phyloP scores from a whole-genome alignment of 2,888 invertebrate genomes.

The Psococerastis gibbosa region DNA sequence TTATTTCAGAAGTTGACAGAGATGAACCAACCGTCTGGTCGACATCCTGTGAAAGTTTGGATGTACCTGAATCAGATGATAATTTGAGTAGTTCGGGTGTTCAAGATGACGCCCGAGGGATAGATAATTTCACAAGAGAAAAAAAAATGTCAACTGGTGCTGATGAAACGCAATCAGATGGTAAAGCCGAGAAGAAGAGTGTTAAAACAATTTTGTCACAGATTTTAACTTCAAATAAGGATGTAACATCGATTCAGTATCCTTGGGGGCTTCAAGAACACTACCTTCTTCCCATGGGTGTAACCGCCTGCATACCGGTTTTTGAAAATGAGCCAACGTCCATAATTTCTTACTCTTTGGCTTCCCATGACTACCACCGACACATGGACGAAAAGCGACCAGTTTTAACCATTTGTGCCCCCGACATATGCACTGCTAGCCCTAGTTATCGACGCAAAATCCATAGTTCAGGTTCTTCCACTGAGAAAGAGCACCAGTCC shows the following conservation, averaged over 20 bases:
- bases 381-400: slow-evolving; percentile 29
- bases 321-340: slow-evolving; percentile 67
- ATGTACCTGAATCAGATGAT: slow-evolving; percentile 21
- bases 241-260: slow-evolving; percentile 20
- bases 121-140: slow-evolving; percentile 23
- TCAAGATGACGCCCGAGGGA: slow-evolving; percentile 18
- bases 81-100: slow-evolving; percentile 19
- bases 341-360: slow-evolving; percentile 65
- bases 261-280: slow-evolving; percentile 50
- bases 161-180: slow-evolving; percentile 2
- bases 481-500: slow-evolving; percentile 9
- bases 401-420: neutral
- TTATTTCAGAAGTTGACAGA: neutral
- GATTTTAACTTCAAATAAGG: slow-evolving; percentile 33
- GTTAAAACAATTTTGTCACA: slow-evolving; percentile 49
- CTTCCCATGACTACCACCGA: slow-evolving; percentile 48
- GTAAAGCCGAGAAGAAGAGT: slow-evolving; percentile 33
- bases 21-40: neutral
- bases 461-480: slow-evolving; percentile 12
- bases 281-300: slow-evolving; percentile 40
- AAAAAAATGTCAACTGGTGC: slow-evolving; percentile 21
- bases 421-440: slow-evolving; percentile 21
- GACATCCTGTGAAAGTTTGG: neutral
- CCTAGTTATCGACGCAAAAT: slow-evolving; percentile 23
- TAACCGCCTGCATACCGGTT: slow-evolving; percentile 43